Conservation (phyloP, 1,140 invertebrate genomes). For the Stegodyphus dumicola region DNA sequence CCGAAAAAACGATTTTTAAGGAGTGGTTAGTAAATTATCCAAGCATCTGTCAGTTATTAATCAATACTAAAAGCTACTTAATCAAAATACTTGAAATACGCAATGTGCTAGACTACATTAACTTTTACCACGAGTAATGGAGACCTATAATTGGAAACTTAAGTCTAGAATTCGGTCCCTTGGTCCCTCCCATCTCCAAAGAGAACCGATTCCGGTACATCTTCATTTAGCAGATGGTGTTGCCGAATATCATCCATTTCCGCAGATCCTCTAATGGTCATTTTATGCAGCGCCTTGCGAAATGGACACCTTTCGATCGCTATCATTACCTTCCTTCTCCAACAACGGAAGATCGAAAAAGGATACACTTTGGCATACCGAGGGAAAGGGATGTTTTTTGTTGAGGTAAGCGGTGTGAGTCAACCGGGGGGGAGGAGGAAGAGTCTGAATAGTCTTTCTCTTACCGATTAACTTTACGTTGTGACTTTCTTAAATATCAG, state of each 20-base stretch:
- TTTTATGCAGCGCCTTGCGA: conserved; percentile 51
- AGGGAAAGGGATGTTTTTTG: neutral
- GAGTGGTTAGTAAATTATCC: too few species aligned
- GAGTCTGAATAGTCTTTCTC: too few species aligned
- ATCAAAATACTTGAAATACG: too few species aligned
- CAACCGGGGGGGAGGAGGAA: neutral
- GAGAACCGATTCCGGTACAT: conserved; percentile 2
- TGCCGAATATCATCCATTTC: conserved; percentile 19
- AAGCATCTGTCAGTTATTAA: too few species aligned
- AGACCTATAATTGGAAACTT: too few species aligned
- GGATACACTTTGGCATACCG: neutral
- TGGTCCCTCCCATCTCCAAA: neutral
- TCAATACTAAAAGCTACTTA: too few species aligned
- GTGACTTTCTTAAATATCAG: too few species aligned
- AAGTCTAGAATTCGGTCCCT: neutral
- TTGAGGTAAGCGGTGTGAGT: conserved; percentile 11
- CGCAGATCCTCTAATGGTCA: conserved; percentile 45
- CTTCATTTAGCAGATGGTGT: conserved; percentile 3
- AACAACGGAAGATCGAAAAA: conserved; percentile 28
- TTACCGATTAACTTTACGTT: too few species aligned
- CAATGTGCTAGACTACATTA: too few species aligned
- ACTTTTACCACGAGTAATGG: too few species aligned
- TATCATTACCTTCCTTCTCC: conserved; percentile 30
- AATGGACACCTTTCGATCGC: conserved; percentile 40
- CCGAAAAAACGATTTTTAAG: too few species aligned